Conservation (phyloP, 2,888 invertebrate genomes). For the Pantelozetes paolii region DNA sequence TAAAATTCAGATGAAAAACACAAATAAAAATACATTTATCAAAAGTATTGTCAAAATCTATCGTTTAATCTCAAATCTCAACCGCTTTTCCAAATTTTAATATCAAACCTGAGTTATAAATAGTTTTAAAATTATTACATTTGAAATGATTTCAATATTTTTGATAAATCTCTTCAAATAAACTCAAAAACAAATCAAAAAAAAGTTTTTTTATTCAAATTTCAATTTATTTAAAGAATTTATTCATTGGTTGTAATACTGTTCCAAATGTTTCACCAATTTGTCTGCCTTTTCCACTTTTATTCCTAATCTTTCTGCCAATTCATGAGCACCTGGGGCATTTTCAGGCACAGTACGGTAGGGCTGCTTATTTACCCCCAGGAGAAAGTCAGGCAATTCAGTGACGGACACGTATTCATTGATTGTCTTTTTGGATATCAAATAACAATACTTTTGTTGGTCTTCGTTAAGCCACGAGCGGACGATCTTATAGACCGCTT, state of each 20-base stretch:
- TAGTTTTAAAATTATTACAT: too few relatives aligned
- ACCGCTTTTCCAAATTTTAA: too few relatives aligned
- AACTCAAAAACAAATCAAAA: too few relatives aligned
- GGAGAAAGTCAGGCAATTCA: conserved; percentile 13
- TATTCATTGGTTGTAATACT: not conserved
- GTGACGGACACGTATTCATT: not conserved
- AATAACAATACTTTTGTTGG: not conserved
- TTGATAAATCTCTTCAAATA: too few relatives aligned
- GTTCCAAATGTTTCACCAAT: conserved; percentile 31
- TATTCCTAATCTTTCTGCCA: conserved; percentile 7
- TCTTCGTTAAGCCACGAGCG: conserved; percentile 19
- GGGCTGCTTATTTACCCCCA: not conserved
- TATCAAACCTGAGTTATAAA: too few relatives aligned
- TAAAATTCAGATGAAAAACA: too few relatives aligned
- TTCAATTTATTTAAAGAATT: not conserved
- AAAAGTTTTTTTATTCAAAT: too few relatives aligned
- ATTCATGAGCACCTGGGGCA: not conserved
- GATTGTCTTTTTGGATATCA: conserved; percentile 6
- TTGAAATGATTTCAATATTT: too few relatives aligned
- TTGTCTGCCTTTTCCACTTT: conserved; percentile 25
- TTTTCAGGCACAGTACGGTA: conserved; percentile 1
- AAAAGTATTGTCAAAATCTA: too few relatives aligned
- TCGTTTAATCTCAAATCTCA: too few relatives aligned
- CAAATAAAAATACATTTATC: too few relatives aligned
- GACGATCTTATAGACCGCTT: conserved; percentile 6